Base-by-base conservation (phyloP, 2,797 vertebrate species). In the Hippopotamyrus pictus region DNA sequence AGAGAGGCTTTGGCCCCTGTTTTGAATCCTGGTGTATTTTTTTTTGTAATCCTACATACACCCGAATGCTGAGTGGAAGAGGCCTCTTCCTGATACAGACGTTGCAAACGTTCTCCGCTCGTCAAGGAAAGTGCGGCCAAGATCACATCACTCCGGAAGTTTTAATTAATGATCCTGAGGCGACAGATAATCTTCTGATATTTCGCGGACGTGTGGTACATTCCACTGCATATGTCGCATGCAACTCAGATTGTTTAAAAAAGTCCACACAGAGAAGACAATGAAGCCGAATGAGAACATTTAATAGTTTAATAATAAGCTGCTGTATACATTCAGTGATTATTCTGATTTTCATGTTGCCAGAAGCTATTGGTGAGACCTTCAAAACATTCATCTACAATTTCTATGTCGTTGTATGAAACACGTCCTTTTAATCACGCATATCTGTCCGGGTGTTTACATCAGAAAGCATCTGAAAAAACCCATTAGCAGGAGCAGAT, bases 221-320 rank as follows among this genome's bases (percentile, higher is more conserved):
- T 79, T 46, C 19, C 17, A 79, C 1, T 9, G 37, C 41, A n/a
- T 46, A 79, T 44, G 73, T 8, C 73, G 44, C 17, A 79, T 3
- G 19, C 41, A n/a, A n/a, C 85, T n/a, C 85, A 12, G 53, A 19
- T 41, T 29, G 12, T 37, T 17, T 91, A 90, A 89, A 90, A 92
- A 91, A 89, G 91, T 82, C 83, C 88, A 89, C 88, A 88, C 86
- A 88, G 85, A 90, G 90, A 96, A 94, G 92, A 96, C 95, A 93
- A 95, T 90, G 90, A 95, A 93, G 94, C 95, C 92, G 92, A 91
- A 90, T 93, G 91, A 93, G 93, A 95, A 97, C 96, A 97, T 97
- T 96, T 96, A 97, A 96, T 96, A 96, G 95, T 97, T 97, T 97
- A 96, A 96, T 96, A 95, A 96, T 96, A 96, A 96, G 95, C 95